These are phyloP conservation scores for Colistium nudipinnis DNA, from an alignment of 2,113 vertebrate genomes.

Conservation along the genomic window DNA sequence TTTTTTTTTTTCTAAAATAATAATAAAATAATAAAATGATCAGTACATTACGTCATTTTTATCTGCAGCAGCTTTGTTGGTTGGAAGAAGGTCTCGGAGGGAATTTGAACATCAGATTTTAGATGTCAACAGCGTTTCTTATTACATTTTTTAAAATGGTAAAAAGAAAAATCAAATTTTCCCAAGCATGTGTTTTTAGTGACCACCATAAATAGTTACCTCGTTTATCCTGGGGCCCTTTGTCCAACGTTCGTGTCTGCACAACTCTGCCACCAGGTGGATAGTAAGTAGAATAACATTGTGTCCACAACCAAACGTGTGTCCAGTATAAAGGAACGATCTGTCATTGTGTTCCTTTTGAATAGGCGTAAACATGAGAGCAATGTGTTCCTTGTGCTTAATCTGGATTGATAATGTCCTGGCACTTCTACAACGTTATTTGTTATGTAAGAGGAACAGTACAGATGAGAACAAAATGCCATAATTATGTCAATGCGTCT, in stretches of 20 bases:
- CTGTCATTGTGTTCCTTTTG: background rate
- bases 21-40: too few species aligned
- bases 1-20: too few species aligned
- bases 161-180: too few species aligned
- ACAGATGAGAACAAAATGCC: background rate
- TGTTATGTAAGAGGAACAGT: too few species aligned
- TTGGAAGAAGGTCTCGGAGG: background rate
- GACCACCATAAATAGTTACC: too few species aligned
- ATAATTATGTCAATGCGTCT: background rate
- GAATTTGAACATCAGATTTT: background rate
- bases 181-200: too few species aligned
- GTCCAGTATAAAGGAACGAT: background rate
- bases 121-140: background rate
- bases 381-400: background rate
- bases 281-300: background rate
- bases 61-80: background rate
- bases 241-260: constrained; percentile 3
- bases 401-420: background rate
- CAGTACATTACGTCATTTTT: too few species aligned
- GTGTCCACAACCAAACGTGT: background rate
- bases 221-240: too few species aligned
- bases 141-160: too few species aligned
- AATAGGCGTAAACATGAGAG: background rate
- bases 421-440: background rate
- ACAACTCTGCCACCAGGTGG: constrained; percentile 51